Evolutionary conservation across 2,113 vertebrate genomes (phyloP).

Genomic region (Xenotilapia leptura): DNA sequence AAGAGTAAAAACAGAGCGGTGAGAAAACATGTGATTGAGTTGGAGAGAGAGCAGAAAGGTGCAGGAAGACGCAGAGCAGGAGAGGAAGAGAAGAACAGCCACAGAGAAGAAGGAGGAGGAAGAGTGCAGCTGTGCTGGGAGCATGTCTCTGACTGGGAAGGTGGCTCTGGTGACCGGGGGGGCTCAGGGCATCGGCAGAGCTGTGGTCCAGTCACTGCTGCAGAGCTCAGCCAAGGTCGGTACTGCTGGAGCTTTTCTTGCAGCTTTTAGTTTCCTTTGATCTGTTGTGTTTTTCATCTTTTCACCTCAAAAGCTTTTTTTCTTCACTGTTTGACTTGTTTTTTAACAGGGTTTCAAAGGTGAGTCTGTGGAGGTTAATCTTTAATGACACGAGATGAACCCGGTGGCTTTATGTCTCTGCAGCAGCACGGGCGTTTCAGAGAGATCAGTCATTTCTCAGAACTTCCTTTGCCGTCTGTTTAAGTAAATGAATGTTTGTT

Average conservation of each 20-base stretch:
- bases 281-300: background rate
- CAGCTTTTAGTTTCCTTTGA: background rate
- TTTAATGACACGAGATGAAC: background rate
- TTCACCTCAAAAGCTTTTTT: background rate
- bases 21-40: background rate
- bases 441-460: background rate
- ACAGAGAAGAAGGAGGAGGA: background rate
- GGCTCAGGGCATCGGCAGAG: constrained; percentile 92
- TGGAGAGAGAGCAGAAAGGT: background rate
- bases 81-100: background rate
- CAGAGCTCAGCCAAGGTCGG: constrained; percentile 82
- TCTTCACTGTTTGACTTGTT: background rate
- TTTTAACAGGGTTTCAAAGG: background rate
- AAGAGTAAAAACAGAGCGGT: background rate
- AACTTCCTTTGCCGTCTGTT: background rate
- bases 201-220: constrained; percentile 79
- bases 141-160: constrained; percentile 86
- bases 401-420: background rate
- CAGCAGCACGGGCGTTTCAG: background rate
- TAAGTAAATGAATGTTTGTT: background rate
- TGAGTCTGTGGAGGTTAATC: background rate
- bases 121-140: background rate
- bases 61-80: background rate
- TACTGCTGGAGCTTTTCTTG: background rate
- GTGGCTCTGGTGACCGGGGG: constrained; percentile 94